Percentiles rank a stretch among this genome's conserved stretches.
Evolutionary conservation across 2,888 invertebrate genomes (phyloP).

Genomic region (Norana najaformis): DNA sequence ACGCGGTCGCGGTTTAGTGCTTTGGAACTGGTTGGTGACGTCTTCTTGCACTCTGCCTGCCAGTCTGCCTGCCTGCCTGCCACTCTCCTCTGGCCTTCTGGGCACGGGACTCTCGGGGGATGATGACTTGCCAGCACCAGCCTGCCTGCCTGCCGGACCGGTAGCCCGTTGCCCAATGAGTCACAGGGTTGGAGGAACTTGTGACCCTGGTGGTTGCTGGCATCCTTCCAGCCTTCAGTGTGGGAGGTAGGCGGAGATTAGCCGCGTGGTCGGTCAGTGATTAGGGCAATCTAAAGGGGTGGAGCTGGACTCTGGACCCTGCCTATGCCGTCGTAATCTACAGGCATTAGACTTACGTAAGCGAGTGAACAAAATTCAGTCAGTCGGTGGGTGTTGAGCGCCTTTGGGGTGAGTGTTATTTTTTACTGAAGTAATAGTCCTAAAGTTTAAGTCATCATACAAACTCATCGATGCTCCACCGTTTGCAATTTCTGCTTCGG

Average conservation of each 20-base stretch:
- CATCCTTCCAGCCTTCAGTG: not conserved
- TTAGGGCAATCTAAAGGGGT: not conserved
- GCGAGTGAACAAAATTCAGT: not conserved
- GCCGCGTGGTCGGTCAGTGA: not conserved
- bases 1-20: no score
- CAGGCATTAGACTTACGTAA: not conserved
- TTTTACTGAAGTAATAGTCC: not conserved
- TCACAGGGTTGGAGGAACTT: not conserved
- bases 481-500: no score
- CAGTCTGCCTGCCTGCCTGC: no score
- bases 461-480: no score
- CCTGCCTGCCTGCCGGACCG: not conserved
- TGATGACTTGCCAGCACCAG: no score
- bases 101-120: no score
- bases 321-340: not conserved
- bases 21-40: no score
- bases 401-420: not conserved
- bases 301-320: not conserved
- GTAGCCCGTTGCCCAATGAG: not conserved
- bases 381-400: not conserved
- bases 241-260: not conserved
- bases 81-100: no score
- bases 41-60: no score
- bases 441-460: no score
- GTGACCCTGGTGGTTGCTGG: not conserved